Conservation (phyloP, 2,113 vertebrate genomes). For the Limanda limanda region DNA sequence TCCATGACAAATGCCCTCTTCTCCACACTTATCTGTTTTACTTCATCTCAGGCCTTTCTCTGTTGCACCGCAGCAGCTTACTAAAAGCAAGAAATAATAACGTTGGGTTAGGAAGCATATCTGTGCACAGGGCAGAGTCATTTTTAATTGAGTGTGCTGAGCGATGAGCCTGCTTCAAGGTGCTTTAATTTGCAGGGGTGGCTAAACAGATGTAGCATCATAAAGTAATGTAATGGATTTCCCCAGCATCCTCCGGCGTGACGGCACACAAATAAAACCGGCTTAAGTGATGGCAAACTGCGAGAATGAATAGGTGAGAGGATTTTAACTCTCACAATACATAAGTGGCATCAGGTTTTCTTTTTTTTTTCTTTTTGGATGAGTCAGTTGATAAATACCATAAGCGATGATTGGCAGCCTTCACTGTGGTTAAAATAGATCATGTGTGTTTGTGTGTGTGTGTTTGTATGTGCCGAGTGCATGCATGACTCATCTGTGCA, state of each 20-base stretch:
- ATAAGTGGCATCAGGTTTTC: not conserved
- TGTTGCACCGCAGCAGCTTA: slow-evolving; percentile 1
- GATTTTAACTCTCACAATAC: slow-evolving; percentile 44
- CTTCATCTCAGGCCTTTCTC: slow-evolving; percentile 42
- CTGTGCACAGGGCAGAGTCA: slow-evolving; percentile 45
- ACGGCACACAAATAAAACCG: slow-evolving; percentile 32
- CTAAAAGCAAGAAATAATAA: slow-evolving; percentile 9
- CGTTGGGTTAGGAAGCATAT: slow-evolving; percentile 42
- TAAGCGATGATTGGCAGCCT: slow-evolving; percentile 2
- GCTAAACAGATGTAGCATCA: slow-evolving; percentile 75
- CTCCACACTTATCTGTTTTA: slow-evolving; percentile 35
- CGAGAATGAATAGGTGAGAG: slow-evolving; percentile 32
- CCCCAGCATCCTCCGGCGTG: slow-evolving; percentile 10
- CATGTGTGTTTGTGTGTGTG: not conserved
- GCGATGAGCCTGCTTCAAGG: slow-evolving; percentile 63
- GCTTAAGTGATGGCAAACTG: slow-evolving; percentile 48
- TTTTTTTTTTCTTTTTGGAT: not conserved
- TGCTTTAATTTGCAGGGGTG: slow-evolving; percentile 76
- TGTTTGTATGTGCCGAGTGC: not conserved
- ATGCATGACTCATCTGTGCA: not conserved
- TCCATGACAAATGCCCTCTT: slow-evolving; percentile 36
- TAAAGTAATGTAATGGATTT: slow-evolving; percentile 70
- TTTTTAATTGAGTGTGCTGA: slow-evolving; percentile 76
- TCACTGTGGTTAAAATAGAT: not conserved
- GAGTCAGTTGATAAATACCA: slow-evolving; percentile 22